Conservation (phyloP, 2,888 invertebrate species). For the Eulithis prunata region DNA sequence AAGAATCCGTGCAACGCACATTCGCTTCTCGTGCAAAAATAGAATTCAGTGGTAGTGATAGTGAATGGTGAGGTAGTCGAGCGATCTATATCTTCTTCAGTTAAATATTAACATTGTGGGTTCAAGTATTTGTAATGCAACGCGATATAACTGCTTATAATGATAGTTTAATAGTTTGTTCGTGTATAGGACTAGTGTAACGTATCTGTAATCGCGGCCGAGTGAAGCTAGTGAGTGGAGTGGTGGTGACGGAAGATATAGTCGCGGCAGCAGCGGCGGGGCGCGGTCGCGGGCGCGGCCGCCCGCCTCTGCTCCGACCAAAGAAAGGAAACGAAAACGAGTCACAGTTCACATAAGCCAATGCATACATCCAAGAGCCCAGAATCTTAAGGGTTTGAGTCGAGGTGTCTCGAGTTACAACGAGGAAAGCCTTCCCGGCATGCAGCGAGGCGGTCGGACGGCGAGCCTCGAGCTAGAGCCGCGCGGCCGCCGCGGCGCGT, state of each 20-base stretch:
- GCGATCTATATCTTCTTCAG: constrained; percentile 78
- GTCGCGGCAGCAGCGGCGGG: constrained; percentile 75
- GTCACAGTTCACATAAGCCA: constrained; percentile 85
- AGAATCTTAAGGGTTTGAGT: constrained; percentile 84
- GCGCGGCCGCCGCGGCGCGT: constrained; percentile 63
- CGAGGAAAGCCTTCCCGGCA: constrained; percentile 82
- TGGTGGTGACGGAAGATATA: constrained; percentile 72
- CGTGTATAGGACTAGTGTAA: constrained; percentile 46
- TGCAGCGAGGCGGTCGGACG: constrained; percentile 78
- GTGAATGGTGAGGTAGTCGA: constrained; percentile 78
- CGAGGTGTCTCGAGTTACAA: constrained; percentile 79
- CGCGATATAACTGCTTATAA: constrained; percentile 2
- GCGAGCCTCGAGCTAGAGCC: constrained; percentile 40
- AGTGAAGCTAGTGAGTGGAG: constrained; percentile 49
- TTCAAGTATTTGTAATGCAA: constrained; percentile 2
- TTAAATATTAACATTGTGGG: constrained; percentile 13
- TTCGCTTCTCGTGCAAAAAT: constrained; percentile 83
- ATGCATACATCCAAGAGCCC: constrained; percentile 85
- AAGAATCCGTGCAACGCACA: constrained; percentile 83
- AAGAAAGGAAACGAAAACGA: constrained; percentile 84
- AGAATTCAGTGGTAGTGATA: constrained; percentile 75
- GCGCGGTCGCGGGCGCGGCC: constrained; percentile 55
- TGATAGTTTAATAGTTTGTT: constrained; percentile 16
- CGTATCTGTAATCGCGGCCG: constrained; percentile 50
- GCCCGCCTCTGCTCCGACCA: constrained; percentile 76